Conservation (phyloP, 2,113 vertebrate genomes). For the Pseudopodoces humilis region DNA sequence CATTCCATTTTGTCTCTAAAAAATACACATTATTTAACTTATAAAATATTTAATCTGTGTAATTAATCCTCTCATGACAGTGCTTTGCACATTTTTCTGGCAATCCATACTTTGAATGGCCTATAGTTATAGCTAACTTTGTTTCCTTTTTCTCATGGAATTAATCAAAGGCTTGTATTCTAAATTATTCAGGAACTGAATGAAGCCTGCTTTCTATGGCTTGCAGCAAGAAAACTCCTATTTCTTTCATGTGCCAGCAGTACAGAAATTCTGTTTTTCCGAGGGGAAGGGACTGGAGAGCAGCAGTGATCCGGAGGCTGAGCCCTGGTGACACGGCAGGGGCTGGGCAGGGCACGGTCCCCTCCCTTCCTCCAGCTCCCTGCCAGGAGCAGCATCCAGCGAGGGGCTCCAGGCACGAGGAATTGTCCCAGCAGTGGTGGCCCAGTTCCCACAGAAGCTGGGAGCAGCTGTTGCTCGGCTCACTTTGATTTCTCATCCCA, state of each 20-base stretch:
- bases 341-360: neutral
- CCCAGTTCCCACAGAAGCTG: rapidly evolving
- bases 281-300: neutral
- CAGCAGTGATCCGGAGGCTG: rapidly evolving
- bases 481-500: rapidly evolving
- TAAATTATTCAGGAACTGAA: conserved; percentile 72
- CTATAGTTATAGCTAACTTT: conserved; percentile 60
- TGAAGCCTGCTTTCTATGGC: conserved; percentile 57
- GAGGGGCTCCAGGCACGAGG: rapidly evolving
- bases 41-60: conserved; percentile 83
- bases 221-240: conserved; percentile 51
- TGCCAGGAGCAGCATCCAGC: rapidly evolving
- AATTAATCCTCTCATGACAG: conserved; percentile 78
- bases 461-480: neutral
- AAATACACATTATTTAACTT: conserved; percentile 83
- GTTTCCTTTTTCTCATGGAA: conserved; percentile 53
- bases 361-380: rapidly evolving
- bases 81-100: conserved; percentile 69
- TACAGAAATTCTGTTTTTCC: neutral
- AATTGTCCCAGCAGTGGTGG: rapidly evolving
- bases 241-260: conserved; percentile 35
- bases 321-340: rapidly evolving
- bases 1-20: conserved; percentile 81
- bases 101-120: conserved; percentile 61
- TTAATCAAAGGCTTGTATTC: conserved; percentile 62